These are phyloP conservation scores for Polypterus bichir DNA, from an alignment of 2,113 vertebrate genomes.

Conservation along the genomic window DNA sequence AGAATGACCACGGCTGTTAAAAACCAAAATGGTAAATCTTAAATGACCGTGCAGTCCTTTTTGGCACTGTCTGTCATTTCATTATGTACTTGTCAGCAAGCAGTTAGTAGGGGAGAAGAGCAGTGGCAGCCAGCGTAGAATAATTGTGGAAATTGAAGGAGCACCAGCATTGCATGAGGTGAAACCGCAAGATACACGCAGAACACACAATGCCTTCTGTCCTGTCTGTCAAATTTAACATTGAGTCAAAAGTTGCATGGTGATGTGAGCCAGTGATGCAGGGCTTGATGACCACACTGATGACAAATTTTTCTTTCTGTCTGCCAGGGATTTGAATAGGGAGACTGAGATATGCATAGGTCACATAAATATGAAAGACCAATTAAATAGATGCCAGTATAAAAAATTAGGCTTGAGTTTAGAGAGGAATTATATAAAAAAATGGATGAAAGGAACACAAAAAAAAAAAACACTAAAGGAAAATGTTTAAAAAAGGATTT, in stretches of 20 bases:
- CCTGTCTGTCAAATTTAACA: slow-evolving; percentile 30
- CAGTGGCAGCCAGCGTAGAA: slow-evolving; percentile 15
- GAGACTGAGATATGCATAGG: slow-evolving; percentile 4
- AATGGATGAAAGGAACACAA: too few species aligned
- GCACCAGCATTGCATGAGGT: slow-evolving; percentile 27
- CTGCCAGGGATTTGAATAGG: slow-evolving; percentile 19
- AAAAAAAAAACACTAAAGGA: too few species aligned
- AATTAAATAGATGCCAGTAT: too few species aligned
- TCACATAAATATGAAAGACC: too few species aligned
- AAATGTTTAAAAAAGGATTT: too few species aligned
- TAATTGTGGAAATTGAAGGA: slow-evolving; percentile 44
- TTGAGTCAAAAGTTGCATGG: slow-evolving; percentile 31
- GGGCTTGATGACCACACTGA: slow-evolving; percentile 23
- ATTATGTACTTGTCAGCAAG: slow-evolving; percentile 26
- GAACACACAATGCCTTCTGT: slow-evolving; percentile 24
- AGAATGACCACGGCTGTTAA: too few species aligned
- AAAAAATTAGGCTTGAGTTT: too few species aligned
- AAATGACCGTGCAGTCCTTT: slow-evolving; percentile 30
- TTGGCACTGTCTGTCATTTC: slow-evolving; percentile 35
- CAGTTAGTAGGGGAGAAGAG: slow-evolving; percentile 29
- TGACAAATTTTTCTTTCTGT: slow-evolving; percentile 26
- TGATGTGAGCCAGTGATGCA: slow-evolving; percentile 21
- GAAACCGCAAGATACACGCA: slow-evolving; percentile 27
- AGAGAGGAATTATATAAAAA: too few species aligned
- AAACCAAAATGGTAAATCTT: slow-evolving; percentile 20